Percentiles rank a stretch among this genome's conserved stretches.
These are phyloP conservation scores for Mnemiopsis leidyi DNA, from an alignment of 37 sponge, comb jelly and placozoan genomes.

Conservation along the genomic window DNA sequence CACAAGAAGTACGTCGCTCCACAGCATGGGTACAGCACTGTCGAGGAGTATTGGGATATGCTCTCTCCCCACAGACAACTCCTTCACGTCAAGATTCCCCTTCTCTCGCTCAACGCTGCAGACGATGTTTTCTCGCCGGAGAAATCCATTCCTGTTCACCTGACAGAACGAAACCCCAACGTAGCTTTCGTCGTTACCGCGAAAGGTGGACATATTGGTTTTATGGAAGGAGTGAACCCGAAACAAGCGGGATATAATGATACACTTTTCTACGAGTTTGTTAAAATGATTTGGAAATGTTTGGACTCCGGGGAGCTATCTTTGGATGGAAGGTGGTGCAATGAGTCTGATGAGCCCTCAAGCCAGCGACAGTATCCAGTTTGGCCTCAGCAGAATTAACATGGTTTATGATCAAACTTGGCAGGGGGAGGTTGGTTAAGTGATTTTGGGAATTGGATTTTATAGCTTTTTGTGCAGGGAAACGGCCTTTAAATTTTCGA, in stretches of 20 bases:
- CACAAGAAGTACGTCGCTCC: slow-evolving; percentile 33
- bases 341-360: not conserved
- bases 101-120: slow-evolving; percentile 41
- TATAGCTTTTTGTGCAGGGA: too few relatives aligned
- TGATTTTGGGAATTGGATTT: too few relatives aligned
- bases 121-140: slow-evolving; percentile 28
- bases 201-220: slow-evolving; percentile 32
- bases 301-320: not conserved
- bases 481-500: too few relatives aligned
- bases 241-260: slow-evolving; percentile 35
- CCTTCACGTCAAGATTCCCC: slow-evolving; percentile 32
- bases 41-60: slow-evolving; percentile 43
- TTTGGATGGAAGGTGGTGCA: not conserved
- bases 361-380: not conserved
- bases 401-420: too few relatives aligned
- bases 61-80: slow-evolving; percentile 40
- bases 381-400: slow-evolving; percentile 32
- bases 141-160: slow-evolving; percentile 27
- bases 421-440: too few relatives aligned
- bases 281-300: not conserved
- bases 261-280: slow-evolving; percentile 29
- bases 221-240: slow-evolving; percentile 24
- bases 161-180: slow-evolving; percentile 20
- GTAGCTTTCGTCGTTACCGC: slow-evolving; percentile 25
- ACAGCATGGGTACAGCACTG: not conserved